Conservation (phyloP, 2,113 vertebrate genomes). For the Labeo rohita region DNA sequence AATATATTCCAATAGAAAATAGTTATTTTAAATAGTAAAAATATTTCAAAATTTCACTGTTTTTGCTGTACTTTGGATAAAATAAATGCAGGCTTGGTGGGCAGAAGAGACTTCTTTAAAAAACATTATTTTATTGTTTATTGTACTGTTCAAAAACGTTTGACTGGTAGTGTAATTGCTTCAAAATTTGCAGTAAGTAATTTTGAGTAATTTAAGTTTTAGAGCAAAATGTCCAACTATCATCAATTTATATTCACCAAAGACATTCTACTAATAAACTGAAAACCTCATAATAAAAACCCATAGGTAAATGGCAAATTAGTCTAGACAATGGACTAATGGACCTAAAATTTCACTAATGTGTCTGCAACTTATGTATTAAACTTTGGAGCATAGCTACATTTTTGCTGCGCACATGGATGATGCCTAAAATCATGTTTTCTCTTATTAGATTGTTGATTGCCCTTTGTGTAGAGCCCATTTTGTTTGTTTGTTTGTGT, state of each 20-base stretch:
- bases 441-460: constrained; percentile 6
- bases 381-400: neutral
- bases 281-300: neutral
- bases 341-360: neutral
- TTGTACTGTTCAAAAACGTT: too few relatives aligned
- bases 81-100: too few relatives aligned
- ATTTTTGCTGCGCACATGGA: neutral
- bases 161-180: neutral
- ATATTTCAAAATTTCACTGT: too few relatives aligned
- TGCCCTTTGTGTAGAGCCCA: neutral
- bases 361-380: neutral
- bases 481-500: constrained; percentile 14
- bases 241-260: neutral
- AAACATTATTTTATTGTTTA: too few relatives aligned
- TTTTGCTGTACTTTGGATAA: too few relatives aligned
- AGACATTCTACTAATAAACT: neutral
- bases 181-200: neutral
- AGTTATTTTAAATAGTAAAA: too few relatives aligned
- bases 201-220: neutral
- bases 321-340: neutral
- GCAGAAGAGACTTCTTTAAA: too few relatives aligned
- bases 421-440: neutral
- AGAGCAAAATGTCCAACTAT: neutral
- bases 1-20: too few relatives aligned
- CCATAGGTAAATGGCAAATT: neutral